A percentile compares a stretch with the other conserved stretches of the same genome.
phyloP scores from a whole-genome alignment of 92 coral and sea anemone genomes.

The Meandrina meandrites region DNA sequence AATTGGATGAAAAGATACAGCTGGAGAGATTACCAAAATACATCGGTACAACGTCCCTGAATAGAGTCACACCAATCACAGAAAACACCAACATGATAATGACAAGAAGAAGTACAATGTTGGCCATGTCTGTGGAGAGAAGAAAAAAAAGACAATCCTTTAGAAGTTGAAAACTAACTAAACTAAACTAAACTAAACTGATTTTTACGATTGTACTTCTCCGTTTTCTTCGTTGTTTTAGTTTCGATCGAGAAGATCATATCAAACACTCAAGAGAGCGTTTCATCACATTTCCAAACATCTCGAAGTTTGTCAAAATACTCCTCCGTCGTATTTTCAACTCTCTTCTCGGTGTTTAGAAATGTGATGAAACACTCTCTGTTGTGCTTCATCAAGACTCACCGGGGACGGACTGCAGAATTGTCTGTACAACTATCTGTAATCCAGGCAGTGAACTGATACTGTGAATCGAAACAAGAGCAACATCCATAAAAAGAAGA shows the following conservation, averaged over 20 bases:
- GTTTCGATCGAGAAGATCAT: too few species aligned
- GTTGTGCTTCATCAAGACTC: slow-evolving; percentile 14
- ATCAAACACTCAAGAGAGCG: too few species aligned
- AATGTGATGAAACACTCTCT: too few species aligned
- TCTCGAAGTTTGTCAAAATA: too few species aligned
- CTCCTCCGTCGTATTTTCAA: too few species aligned
- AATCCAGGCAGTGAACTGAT: slow-evolving; percentile 97
- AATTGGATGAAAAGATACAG: slow-evolving; percentile 64
- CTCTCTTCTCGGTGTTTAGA: too few species aligned
- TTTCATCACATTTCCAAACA: too few species aligned
- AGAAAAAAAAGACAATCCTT: neutral
- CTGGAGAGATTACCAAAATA: slow-evolving; percentile 94
- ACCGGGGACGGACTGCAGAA: slow-evolving; percentile 98
- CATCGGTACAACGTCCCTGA: slow-evolving; percentile 87
- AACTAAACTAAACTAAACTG: too few species aligned
- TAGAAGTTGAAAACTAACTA: too few species aligned
- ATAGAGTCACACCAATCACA: slow-evolving; percentile 95
- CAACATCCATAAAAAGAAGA: neutral
- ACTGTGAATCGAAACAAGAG: slow-evolving; percentile 47
- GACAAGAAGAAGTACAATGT: slow-evolving; percentile 90
- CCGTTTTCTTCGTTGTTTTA: too few species aligned
- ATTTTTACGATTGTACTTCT: too few species aligned
- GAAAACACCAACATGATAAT: slow-evolving; percentile 99
- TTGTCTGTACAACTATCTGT: slow-evolving; percentile 97
- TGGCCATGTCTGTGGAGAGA: slow-evolving; percentile 86